Evolutionary conservation across 1,140 invertebrate genomes (phyloP).

Genomic region (Aplysia californica): DNA sequence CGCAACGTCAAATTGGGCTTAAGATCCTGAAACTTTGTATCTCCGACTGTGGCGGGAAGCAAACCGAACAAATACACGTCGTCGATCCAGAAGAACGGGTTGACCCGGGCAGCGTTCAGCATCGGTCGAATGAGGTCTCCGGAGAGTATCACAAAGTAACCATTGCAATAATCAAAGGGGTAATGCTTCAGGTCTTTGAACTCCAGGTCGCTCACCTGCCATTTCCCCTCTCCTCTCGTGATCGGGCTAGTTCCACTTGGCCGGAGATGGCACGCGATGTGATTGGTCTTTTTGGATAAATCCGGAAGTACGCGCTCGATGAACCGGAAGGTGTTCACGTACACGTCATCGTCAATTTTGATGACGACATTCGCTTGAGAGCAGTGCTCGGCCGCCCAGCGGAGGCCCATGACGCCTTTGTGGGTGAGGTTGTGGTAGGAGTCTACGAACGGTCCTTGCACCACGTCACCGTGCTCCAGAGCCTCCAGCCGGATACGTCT

Average conservation of each 20-base stretch:
- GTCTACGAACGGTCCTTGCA: constrained; percentile 54
- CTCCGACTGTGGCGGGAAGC: constrained; percentile 29
- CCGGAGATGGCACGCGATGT: constrained; percentile 29
- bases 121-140: constrained; percentile 56
- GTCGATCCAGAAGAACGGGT: constrained; percentile 62
- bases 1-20: background rate
- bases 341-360: constrained; percentile 91
- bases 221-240: constrained; percentile 13
- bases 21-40: background rate
- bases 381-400: constrained; percentile 80
- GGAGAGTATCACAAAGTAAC: constrained; percentile 62
- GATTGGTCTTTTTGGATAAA: constrained; percentile 1
- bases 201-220: constrained; percentile 18
- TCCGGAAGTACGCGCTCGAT: constrained; percentile 9
- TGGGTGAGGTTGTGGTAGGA: constrained; percentile 48
- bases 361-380: constrained; percentile 76
- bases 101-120: constrained; percentile 40
- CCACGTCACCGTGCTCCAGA: constrained; percentile 39
- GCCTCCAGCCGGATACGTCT: background rate
- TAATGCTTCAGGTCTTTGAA: constrained; percentile 24
- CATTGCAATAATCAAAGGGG: constrained; percentile 59
- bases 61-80: constrained; percentile 65
- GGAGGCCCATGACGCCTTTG: constrained; percentile 83
- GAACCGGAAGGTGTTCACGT: constrained; percentile 76
- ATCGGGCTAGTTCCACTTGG: constrained; percentile 9